These are phyloP conservation scores for Chelon auratus DNA, from an alignment of 2,797 vertebrate species.

Conservation along the genomic window DNA sequence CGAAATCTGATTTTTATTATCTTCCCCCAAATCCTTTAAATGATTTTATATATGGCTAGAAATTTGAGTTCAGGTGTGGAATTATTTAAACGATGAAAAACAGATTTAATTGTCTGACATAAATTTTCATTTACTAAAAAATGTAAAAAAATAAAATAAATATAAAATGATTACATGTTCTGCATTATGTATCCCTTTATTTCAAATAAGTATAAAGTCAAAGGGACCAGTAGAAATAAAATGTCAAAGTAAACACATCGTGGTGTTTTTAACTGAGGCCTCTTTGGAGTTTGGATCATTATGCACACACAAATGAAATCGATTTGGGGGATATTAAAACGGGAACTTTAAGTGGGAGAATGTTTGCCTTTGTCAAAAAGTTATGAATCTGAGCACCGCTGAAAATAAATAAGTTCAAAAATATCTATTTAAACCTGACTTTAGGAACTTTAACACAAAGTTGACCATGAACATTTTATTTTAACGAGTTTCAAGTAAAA, in stretches of 20 bases:
- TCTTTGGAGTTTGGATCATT: not conserved
- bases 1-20: not conserved
- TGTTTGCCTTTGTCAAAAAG: not conserved
- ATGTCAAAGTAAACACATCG: not conserved
- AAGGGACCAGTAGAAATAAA: not conserved
- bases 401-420: not conserved
- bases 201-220: not conserved
- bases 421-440: not conserved
- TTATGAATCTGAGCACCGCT: not conserved
- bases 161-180: no score
- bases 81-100: not conserved
- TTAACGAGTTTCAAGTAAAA: not conserved
- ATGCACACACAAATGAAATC: no score
- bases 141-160: no score
- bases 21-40: not conserved
- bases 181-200: not conserved
- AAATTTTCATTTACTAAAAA: not conserved
- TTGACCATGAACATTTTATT: not conserved
- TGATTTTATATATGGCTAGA: no score
- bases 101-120: not conserved
- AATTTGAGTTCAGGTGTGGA: not conserved
- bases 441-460: not conserved
- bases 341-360: not conserved
- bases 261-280: constrained; percentile 6
- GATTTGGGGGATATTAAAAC: not conserved